phyloP scores from a whole-genome alignment of 2,797 vertebrate species.

The Carapus acus region DNA sequence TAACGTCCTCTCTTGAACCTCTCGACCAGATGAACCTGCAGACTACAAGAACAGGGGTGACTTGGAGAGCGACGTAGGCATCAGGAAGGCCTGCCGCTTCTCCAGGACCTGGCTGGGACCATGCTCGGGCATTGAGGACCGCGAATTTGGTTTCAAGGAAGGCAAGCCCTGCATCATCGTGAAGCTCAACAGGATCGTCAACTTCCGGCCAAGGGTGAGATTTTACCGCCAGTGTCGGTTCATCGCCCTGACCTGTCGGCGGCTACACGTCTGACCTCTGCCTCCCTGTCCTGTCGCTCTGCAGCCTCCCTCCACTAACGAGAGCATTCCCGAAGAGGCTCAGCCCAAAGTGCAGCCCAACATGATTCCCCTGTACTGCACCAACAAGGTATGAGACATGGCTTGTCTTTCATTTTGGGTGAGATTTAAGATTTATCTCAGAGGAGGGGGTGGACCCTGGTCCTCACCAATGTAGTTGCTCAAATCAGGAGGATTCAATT shows the following conservation, averaged over 20 bases:
- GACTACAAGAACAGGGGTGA: conserved; percentile 76
- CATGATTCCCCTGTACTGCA: conserved; percentile 82
- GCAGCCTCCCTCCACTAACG: conserved; percentile 80
- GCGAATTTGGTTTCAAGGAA: conserved; percentile 74
- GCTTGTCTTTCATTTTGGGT: neutral
- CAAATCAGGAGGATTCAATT: no score
- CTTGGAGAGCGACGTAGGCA: conserved; percentile 69
- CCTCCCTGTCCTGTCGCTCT: conserved; percentile 16
- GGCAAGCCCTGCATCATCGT: conserved; percentile 89
- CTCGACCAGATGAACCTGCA: conserved; percentile 63
- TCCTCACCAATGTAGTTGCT: no score
- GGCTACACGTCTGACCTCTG: neutral
- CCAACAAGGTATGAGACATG: conserved; percentile 77
- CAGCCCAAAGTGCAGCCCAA: conserved; percentile 71
- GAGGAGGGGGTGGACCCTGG: no score
- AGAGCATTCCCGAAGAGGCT: conserved; percentile 70
- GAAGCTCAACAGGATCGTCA: conserved; percentile 92
- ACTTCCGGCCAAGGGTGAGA: conserved; percentile 82
- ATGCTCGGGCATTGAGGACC: conserved; percentile 82
- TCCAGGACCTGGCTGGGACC: conserved; percentile 73
- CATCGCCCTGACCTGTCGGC: neutral
- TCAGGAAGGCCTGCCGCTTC: conserved; percentile 84
- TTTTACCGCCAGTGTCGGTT: neutral
- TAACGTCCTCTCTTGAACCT: neutral
- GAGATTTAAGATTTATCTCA: no score